Evolutionary conservation across 2,888 invertebrate genomes (phyloP), one percentile per base, ranked within the genome.

Genomic region (Hydraecia micacea): DNA sequence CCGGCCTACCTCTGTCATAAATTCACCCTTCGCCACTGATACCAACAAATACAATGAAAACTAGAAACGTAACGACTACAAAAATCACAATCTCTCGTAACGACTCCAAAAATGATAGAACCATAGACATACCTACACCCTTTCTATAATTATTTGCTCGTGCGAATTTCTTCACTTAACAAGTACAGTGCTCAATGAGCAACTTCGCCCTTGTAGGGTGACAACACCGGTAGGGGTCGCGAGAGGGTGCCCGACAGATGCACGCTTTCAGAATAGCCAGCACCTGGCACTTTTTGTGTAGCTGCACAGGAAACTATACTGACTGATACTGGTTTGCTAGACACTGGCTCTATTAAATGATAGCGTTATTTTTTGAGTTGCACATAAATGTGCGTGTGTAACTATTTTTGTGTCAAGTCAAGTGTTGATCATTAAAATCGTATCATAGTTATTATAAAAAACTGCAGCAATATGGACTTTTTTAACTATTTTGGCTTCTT

Each of bases 241-340:
- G 25, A 58, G 75, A 72, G 83, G 84, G 87, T 58, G 55, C 49
- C 66, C 60, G 80, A 63, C 87, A 87, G 87, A 87, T 87, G 87
- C 80, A 77, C 46, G 66, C 1, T 55, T 55, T 68, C 49, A 71
- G 71, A 66, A 74, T 52, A 70, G n/a, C 28, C 66, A 70, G 71
- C 87, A 87, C 87, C 88, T 88, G 87, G 87, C 80, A 11, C 21
- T 75, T 82, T 88, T 88, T 88, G 60, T 79, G 6, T 36, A 49
- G 32, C 1, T 21, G 58, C 74, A 76, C 36, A 68, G 28, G 63
- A 72, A 73, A 71, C 77, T 75, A 74, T 68, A 75, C 18, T 68
- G 72, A 75, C 18, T 68, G 69, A 42, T 73, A 66, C 55, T 58
- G 55, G n/a, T 58, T n/a, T 11, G 36, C 13, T 3, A 18, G 18